Conservation (phyloP, 2,113 vertebrate genomes). For the Sinocyclocheilus anshuiensis region DNA sequence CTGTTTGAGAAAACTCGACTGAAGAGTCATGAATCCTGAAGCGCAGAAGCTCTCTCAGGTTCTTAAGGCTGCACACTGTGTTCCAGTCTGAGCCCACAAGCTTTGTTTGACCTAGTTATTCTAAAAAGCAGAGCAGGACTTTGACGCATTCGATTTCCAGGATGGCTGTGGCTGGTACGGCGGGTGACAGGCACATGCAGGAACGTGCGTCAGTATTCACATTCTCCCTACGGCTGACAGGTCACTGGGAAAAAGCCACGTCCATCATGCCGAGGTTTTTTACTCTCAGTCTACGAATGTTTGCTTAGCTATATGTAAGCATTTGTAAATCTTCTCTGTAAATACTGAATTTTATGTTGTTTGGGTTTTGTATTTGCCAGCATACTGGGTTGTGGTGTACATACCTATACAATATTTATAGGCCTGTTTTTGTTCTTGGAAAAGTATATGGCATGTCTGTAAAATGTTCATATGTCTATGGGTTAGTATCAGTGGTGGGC, state of each 20-base stretch:
- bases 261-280: slow-evolving; percentile 13
- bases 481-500: too few relatives aligned
- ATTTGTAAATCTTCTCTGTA: slow-evolving; percentile 44
- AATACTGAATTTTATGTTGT: slow-evolving; percentile 43
- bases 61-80: slow-evolving; percentile 56
- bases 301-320: slow-evolving; percentile 52
- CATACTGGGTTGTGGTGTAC: background rate
- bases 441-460: background rate
- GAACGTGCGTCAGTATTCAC: slow-evolving; percentile 34
- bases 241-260: slow-evolving; percentile 23
- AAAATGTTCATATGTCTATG: too few relatives aligned
- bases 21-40: slow-evolving; percentile 58
- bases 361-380: background rate
- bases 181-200: slow-evolving; percentile 37
- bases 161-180: slow-evolving; percentile 49
- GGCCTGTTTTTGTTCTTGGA: background rate
- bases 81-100: slow-evolving; percentile 59
- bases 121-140: slow-evolving; percentile 60
- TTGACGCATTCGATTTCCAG: slow-evolving; percentile 57
- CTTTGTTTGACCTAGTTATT: slow-evolving; percentile 71
- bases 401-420: background rate
- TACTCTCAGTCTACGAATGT: slow-evolving; percentile 14
- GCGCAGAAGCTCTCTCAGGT: slow-evolving; percentile 56
- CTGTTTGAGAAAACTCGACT: slow-evolving; percentile 53
- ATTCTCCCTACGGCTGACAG: slow-evolving; percentile 36